These are phyloP conservation scores for Epizoanthus scotinus DNA, from an alignment of 92 coral and sea anemone species.

Conservation along the genomic window DNA sequence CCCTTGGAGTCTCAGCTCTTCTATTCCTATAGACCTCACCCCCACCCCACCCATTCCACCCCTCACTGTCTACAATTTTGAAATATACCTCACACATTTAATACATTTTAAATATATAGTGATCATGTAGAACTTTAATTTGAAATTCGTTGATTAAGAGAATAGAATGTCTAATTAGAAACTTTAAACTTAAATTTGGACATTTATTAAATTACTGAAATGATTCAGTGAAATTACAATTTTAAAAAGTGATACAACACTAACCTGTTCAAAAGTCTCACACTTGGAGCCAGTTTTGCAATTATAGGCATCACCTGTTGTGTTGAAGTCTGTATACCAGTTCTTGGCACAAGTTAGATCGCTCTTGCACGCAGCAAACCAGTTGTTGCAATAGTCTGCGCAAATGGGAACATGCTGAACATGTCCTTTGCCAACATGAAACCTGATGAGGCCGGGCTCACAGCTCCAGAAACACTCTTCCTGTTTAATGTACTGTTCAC, in stretches of 20 bases:
- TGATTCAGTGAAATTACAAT: neutral
- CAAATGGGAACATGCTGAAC: constrained; percentile 73
- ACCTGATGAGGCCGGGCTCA: constrained; percentile 84
- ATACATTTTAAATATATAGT: too few species aligned
- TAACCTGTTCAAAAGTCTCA: constrained; percentile 74
- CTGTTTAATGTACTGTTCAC: constrained; percentile 71
- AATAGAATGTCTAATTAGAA: too few species aligned
- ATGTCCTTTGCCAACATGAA: constrained; percentile 49
- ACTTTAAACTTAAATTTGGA: neutral
- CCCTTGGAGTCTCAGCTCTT: too few species aligned
- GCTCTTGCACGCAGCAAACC: constrained; percentile 88
- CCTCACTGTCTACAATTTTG: too few species aligned
- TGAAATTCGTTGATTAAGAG: neutral
- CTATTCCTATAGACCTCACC: too few species aligned
- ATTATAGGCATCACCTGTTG: constrained; percentile 38
- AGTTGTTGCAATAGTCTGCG: constrained; percentile 68
- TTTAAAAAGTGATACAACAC: neutral
- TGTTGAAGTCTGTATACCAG: constrained; percentile 70
- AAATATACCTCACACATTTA: too few species aligned
- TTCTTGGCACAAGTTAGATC: constrained; percentile 77
- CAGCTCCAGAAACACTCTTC: constrained; percentile 89
- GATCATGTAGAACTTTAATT: too few species aligned
- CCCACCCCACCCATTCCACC: too few species aligned
- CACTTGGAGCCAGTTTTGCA: constrained; percentile 68
- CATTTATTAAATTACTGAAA: neutral